Conservation (phyloP, 2,113 vertebrate species). For the Anas platyrhynchos region DNA sequence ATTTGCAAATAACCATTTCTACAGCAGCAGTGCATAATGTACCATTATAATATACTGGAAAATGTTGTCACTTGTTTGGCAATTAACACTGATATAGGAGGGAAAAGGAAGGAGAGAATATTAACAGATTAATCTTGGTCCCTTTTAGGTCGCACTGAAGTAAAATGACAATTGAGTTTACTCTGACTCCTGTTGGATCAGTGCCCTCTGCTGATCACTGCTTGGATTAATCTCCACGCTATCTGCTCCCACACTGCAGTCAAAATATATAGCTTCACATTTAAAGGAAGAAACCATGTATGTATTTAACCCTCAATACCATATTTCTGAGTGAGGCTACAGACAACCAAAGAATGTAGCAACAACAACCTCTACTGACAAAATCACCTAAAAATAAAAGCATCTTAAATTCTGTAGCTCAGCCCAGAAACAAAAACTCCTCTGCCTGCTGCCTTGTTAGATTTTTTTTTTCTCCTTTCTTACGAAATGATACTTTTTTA, state of each 20-base stretch:
- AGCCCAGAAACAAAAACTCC: not conserved
- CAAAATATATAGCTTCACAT: accelerated
- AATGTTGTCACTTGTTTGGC: conserved; percentile 53
- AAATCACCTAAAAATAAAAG: not conserved
- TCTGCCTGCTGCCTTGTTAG: not conserved
- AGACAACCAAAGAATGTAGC: not conserved
- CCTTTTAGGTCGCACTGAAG: not conserved
- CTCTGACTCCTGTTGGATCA: conserved; percentile 6
- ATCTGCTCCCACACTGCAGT: too few relatives aligned
- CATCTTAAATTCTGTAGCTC: not conserved
- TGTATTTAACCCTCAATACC: not conserved
- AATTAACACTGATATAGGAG: conserved; percentile 62
- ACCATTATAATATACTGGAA: conserved; percentile 41
- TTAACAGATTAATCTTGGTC: conserved; percentile 57
- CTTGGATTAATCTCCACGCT: not conserved
- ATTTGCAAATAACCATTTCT: conserved; percentile 47
- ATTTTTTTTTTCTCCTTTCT: not conserved
- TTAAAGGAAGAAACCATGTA: accelerated
- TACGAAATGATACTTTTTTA: accelerated
- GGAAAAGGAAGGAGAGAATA: conserved; percentile 48
- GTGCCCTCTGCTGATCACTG: conserved; percentile 71
- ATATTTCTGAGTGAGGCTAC: not conserved
- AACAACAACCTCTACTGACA: too few relatives aligned
- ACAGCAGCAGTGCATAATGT: conserved; percentile 9
- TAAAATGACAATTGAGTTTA: not conserved